phyloP scores from a whole-genome alignment of 1,140 invertebrate species.

The Micrasema longulum region DNA sequence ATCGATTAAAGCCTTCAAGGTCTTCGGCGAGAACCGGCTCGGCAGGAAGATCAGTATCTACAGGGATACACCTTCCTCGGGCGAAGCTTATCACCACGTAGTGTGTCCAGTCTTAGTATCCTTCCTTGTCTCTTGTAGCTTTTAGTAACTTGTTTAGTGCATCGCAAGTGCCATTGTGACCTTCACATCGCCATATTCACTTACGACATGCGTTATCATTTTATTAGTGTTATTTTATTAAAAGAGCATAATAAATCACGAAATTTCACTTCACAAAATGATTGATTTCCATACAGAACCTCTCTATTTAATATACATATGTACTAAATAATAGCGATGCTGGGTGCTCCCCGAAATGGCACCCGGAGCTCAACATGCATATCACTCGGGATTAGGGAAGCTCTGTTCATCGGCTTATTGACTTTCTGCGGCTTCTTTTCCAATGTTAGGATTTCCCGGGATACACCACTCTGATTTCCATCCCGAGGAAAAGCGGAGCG shows the following conservation, averaged over 20 bases:
- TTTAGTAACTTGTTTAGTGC: constrained; percentile 24
- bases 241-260: too few relatives aligned
- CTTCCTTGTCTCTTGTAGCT: constrained; percentile 17
- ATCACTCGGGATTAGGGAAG: constrained; percentile 10
- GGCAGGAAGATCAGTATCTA: constrained; percentile 28
- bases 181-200: neutral
- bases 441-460: constrained; percentile 1
- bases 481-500: neutral
- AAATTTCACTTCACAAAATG: too few relatives aligned
- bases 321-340: constrained; percentile 1
- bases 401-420: constrained; percentile 12
- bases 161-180: constrained; percentile 21
- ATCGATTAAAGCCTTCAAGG: constrained; percentile 44
- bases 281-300: constrained; percentile 2
- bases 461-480: neutral
- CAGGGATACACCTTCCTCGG: neutral
- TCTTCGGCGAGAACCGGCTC: constrained; percentile 26
- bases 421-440: constrained; percentile 21
- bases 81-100: constrained; percentile 13
- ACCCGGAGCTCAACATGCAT: constrained; percentile 10
- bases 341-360: neutral
- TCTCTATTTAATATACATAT: constrained; percentile 8
- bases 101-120: neutral
- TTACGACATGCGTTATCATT: neutral
- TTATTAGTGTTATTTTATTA: too few relatives aligned